These are phyloP conservation scores for Nyctereutes procyonoides DNA, from an alignment of 2,113 vertebrate genomes.

Conservation along the genomic window DNA sequence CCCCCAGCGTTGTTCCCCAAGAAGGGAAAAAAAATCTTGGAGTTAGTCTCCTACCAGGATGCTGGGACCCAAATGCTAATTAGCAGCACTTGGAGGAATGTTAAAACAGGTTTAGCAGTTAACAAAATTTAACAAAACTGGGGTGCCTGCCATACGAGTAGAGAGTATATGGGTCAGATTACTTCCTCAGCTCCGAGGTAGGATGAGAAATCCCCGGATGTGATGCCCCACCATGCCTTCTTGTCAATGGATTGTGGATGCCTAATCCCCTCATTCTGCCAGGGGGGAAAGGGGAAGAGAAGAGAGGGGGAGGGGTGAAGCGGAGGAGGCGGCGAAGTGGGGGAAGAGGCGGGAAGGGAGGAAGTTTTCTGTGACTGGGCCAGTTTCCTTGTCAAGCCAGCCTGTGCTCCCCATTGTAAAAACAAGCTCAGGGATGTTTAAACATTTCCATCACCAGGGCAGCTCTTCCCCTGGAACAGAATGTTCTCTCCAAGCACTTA, in stretches of 20 bases:
- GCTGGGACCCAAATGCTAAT: not conserved
- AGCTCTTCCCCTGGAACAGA: not conserved
- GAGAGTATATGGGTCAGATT: too few species aligned
- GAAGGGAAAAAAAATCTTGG: not conserved
- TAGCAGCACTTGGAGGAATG: not conserved
- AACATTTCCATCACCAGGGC: not conserved
- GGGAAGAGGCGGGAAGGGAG: not conserved
- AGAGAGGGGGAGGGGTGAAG: not conserved
- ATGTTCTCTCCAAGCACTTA: not conserved
- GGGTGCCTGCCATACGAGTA: not conserved
- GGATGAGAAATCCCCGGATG: not conserved
- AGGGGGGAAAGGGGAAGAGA: too few species aligned
- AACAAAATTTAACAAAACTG: not conserved
- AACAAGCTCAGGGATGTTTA: not conserved
- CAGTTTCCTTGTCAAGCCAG: not conserved
- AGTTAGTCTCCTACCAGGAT: not conserved
- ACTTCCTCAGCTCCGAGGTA: not conserved
- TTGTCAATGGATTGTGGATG: not conserved
- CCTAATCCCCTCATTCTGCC: not conserved
- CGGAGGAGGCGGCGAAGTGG: fast-evolving
- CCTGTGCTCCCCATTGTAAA: not conserved
- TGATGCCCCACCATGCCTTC: not conserved
- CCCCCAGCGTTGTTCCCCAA: not conserved
- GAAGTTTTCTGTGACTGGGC: not conserved
- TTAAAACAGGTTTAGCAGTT: not conserved